These are phyloP conservation scores for Eudyptes chrysolophus DNA, from an alignment of 2,113 vertebrate species.

Conservation along the genomic window DNA sequence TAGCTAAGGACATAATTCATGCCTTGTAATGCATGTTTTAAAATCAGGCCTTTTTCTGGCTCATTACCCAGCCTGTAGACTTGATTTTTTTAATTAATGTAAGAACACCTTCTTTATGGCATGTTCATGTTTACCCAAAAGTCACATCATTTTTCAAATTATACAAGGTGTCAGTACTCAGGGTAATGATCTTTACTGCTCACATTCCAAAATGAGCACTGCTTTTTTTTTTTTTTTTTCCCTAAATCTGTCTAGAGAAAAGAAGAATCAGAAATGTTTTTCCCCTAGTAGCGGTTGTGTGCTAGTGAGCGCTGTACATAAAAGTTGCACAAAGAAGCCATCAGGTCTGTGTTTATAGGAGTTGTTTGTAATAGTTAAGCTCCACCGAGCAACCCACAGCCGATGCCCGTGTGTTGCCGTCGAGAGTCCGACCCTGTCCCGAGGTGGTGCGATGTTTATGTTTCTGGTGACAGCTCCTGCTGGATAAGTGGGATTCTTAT, in stretches of 20 bases:
- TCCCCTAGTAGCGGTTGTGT: background rate
- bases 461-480: background rate
- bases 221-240: background rate
- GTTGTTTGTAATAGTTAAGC: background rate
- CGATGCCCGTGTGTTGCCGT: rapidly evolving
- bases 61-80: constrained; percentile 57
- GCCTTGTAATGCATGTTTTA: constrained; percentile 38
- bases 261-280: background rate
- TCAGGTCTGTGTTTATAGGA: background rate
- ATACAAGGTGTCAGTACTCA: constrained; percentile 65
- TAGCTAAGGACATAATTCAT: constrained; percentile 50
- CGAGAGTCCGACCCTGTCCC: rapidly evolving
- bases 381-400: background rate
- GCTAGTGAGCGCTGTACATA: background rate
- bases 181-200: constrained; percentile 37
- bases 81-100: constrained; percentile 68
- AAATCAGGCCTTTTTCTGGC: constrained; percentile 64
- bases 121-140: constrained; percentile 63
- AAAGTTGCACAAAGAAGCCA: background rate
- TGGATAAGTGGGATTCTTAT: background rate
- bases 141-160: constrained; percentile 72
- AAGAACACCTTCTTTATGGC: constrained; percentile 63
- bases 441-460: background rate
- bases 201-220: constrained; percentile 24
- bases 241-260: background rate